A percentile compares a stretch with the other conserved stretches of the same genome.
Conservation (phyloP, 2,797 vertebrate species). For the Lophotriccus pileatus region DNA sequence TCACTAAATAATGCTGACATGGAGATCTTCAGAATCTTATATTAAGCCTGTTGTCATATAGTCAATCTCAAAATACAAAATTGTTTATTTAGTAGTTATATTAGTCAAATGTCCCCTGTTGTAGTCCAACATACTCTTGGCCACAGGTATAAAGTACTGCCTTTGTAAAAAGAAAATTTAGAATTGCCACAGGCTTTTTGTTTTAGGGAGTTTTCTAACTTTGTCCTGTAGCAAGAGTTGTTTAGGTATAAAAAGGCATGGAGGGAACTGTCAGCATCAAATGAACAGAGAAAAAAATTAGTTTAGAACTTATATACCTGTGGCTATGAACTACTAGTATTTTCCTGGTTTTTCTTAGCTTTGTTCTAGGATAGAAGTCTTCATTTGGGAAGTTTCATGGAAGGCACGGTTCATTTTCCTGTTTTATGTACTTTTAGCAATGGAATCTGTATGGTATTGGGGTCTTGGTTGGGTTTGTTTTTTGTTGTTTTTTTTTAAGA, state of each 20-base stretch:
- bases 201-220: not conserved
- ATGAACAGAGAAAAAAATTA: not conserved
- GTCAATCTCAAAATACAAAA: not conserved
- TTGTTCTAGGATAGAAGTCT: not conserved
- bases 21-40: rapidly evolving
- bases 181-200: not conserved
- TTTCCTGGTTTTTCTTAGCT: not conserved
- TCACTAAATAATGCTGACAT: not conserved
- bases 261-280: not conserved
- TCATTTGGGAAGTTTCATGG: not conserved
- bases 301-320: not conserved
- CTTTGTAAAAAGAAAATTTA: not conserved
- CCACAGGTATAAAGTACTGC: not conserved
- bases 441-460: not conserved
- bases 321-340: not conserved
- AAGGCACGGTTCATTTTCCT: not conserved
- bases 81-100: not conserved
- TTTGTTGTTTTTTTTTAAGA: not conserved
- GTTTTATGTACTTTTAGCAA: not conserved
- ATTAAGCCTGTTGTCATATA: not conserved
- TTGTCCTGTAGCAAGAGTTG: not conserved
- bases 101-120: not conserved
- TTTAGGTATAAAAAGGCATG: not conserved
- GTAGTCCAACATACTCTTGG: not conserved
- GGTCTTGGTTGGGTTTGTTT: not conserved